These are phyloP conservation scores for Drosophila merina DNA, from an alignment of 2,888 invertebrate genomes.

Conservation along the genomic window DNA sequence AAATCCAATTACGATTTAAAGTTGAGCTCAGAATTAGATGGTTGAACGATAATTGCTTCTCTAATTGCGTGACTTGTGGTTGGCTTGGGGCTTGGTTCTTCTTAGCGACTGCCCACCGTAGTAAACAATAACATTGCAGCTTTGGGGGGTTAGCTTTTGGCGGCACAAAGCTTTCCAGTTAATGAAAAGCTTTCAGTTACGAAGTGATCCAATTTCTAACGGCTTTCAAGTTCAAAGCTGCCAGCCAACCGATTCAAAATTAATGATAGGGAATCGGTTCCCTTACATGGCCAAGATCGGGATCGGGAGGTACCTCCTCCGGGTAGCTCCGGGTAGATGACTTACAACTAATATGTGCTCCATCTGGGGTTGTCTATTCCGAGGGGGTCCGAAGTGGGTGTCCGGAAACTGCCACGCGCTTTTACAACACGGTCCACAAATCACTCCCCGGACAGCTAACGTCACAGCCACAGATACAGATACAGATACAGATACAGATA, in stretches of 20 bases:
- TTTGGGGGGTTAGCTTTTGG: slow-evolving; percentile 23
- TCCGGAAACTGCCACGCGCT: slow-evolving; percentile 32
- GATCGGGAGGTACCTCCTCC: slow-evolving; percentile 4
- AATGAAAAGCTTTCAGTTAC: slow-evolving; percentile 17
- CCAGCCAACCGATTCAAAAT: slow-evolving; percentile 14
- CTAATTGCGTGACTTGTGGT: slow-evolving; percentile 37
- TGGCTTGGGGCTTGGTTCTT: neutral
- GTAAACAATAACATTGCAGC: slow-evolving; percentile 32
- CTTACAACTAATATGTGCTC: slow-evolving; percentile 12
- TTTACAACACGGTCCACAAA: slow-evolving; percentile 29
- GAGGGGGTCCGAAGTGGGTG: neutral
- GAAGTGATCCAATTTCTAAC: slow-evolving; percentile 8
- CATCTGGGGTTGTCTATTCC: no score
- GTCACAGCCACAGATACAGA: slow-evolving; percentile 13
- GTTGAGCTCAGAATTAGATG: slow-evolving; percentile 13
- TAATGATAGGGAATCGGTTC: slow-evolving; percentile 3
- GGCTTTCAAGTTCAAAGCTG: slow-evolving; percentile 35
- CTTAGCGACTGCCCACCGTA: slow-evolving; percentile 17
- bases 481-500: slow-evolving; percentile 8
- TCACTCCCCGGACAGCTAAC: slow-evolving; percentile 25
- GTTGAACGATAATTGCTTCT: slow-evolving; percentile 5
- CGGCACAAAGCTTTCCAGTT: neutral
- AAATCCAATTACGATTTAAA: slow-evolving; percentile 16
- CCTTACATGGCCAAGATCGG: slow-evolving; percentile 8
- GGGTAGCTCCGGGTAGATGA: slow-evolving; percentile 2